A percentile compares a stretch with the other conserved stretches of the same genome.
Evolutionary conservation across 2,797 vertebrate species (phyloP).

Genomic region (Brachymystax lenok): DNA sequence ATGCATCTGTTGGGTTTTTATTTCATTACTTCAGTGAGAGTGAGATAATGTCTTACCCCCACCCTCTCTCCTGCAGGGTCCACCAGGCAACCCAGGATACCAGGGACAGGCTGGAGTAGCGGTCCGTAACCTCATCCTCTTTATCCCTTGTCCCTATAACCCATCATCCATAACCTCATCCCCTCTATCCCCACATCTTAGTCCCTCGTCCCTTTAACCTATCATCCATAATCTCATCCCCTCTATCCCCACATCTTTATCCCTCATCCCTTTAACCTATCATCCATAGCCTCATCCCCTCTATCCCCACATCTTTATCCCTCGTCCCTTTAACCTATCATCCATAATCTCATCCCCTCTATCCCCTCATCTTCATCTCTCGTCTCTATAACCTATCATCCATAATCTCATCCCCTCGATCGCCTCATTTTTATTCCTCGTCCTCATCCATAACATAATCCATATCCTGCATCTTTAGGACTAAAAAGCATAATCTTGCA

Average conservation of each 20-base stretch:
- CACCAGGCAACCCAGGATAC: constrained; percentile 84
- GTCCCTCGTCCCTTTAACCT: too few species aligned
- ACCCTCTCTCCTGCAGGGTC: constrained; percentile 75
- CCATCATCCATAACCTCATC: neutral
- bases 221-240: neutral
- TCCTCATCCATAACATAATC: neutral
- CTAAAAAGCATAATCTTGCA: too few species aligned
- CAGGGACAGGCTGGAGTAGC: constrained; percentile 80
- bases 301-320: neutral
- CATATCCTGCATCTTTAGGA: neutral
- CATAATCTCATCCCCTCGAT: neutral
- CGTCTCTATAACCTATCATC: neutral
- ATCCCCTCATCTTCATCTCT: neutral
- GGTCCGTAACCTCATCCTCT: constrained; percentile 71
- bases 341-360: neutral
- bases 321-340: neutral
- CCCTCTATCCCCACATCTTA: neutral
- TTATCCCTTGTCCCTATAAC: too few species aligned
- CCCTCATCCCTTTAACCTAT: too few species aligned
- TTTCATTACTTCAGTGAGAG: neutral
- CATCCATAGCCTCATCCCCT: neutral
- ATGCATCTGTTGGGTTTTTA: neutral
- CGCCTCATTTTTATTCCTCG: neutral
- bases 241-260: neutral
- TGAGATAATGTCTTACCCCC: neutral